Conservation (phyloP, 1,140 invertebrate species). For the Metopolophium dirhodum region DNA sequence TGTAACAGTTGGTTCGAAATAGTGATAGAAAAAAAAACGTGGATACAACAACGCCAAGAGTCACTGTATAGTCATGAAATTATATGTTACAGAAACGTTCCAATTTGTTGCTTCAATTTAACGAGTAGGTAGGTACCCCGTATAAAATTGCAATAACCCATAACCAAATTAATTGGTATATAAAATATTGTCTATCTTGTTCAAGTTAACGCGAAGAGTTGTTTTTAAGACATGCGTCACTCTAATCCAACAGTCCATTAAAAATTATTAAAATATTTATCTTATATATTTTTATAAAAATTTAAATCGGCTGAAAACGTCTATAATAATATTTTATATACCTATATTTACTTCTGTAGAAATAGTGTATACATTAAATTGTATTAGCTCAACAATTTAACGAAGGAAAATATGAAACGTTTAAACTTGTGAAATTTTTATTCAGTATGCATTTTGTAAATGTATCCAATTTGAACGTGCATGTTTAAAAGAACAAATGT, state of each 20-base stretch:
- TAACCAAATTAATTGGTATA: not conserved
- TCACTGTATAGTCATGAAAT: not conserved
- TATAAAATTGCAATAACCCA: too few relatives aligned
- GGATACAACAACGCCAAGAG: not conserved
- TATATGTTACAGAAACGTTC: not conserved
- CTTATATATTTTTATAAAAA: not conserved
- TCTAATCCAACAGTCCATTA: not conserved
- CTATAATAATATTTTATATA: not conserved
- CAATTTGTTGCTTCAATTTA: not conserved
- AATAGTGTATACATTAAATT: too few relatives aligned
- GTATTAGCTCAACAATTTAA: too few relatives aligned
- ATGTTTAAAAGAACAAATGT: too few relatives aligned
- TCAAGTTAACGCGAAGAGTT: not conserved
- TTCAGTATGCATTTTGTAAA: too few relatives aligned
- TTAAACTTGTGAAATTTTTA: too few relatives aligned
- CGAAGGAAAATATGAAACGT: too few relatives aligned
- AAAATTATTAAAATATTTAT: not conserved
- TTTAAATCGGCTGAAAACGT: not conserved
- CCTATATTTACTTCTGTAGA: not conserved
- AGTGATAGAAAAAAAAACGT: not conserved
- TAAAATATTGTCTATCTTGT: not conserved
- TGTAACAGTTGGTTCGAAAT: not conserved
- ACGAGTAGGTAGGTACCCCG: too few relatives aligned
- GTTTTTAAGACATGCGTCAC: not conserved
- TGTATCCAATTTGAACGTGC: too few relatives aligned